These are phyloP conservation scores for Metacarcinus magister DNA, from an alignment of 2,888 invertebrate genomes.

Conservation along the genomic window DNA sequence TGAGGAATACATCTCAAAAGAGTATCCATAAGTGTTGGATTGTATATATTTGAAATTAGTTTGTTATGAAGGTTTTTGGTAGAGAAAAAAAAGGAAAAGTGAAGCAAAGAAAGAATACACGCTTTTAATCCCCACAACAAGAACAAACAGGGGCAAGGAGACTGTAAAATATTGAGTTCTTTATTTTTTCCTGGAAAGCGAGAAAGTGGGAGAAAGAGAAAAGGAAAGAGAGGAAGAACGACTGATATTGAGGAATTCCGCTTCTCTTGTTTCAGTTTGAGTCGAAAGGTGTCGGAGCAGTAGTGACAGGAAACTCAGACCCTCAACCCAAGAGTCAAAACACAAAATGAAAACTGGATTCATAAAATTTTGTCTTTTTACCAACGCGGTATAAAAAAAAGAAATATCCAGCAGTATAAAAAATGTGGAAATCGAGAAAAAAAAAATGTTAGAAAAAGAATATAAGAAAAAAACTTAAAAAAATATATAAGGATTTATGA, in stretches of 20 bases:
- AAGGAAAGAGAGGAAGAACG: not conserved
- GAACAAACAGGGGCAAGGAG: conserved; percentile 10
- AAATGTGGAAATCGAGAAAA: not conserved
- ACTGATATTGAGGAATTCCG: conserved; percentile 28
- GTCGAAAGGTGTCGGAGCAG: not conserved
- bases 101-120: not conserved
- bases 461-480: not conserved
- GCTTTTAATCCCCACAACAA: not conserved
- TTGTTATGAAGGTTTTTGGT: not conserved
- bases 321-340: not conserved
- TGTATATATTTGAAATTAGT: not conserved
- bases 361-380: not conserved
- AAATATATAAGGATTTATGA: too few species aligned
- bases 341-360: not conserved
- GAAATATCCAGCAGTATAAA: not conserved
- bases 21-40: not conserved
- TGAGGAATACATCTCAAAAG: too few species aligned
- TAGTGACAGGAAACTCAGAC: conserved; percentile 14
- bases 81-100: not conserved
- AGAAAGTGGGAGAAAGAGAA: not conserved
- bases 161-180: conserved; percentile 1
- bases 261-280: conserved; percentile 21
- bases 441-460: not conserved
- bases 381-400: not conserved
- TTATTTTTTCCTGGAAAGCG: not conserved